These are phyloP conservation scores for Trematomus bernacchii DNA, from an alignment of 2,797 vertebrate genomes.

Conservation along the genomic window DNA sequence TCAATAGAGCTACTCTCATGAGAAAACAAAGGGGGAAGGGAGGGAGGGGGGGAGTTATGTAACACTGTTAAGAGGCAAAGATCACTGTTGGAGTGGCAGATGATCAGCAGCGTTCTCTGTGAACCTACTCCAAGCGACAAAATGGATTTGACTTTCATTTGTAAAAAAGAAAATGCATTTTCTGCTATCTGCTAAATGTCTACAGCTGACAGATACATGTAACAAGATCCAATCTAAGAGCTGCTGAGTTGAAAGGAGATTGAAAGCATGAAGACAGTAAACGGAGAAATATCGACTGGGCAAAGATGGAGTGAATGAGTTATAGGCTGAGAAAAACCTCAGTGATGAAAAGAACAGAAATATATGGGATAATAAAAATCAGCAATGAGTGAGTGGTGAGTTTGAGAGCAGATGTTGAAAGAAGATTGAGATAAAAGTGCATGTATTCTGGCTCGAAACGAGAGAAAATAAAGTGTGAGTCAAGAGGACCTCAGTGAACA, in stretches of 20 bases:
- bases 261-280: constrained; percentile 10
- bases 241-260: neutral
- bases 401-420: constrained; percentile 5
- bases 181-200: neutral
- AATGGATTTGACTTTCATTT: constrained; percentile 21
- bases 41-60: constrained; percentile 30
- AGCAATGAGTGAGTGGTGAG: neutral
- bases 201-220: neutral
- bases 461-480: neutral
- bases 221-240: neutral
- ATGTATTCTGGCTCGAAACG: neutral
- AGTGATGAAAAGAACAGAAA: neutral
- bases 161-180: neutral
- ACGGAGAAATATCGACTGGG: neutral
- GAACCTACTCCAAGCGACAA: constrained; percentile 31
- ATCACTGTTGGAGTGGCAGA: constrained; percentile 41
- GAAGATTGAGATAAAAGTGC: constrained; percentile 6
- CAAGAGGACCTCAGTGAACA: constrained; percentile 23
- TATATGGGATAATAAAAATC: neutral
- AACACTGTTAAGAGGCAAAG: constrained; percentile 49
- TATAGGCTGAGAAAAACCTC: neutral
- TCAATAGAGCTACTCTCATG: constrained; percentile 24
- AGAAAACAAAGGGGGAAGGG: constrained; percentile 12
- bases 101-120: constrained; percentile 22
- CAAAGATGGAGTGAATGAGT: constrained; percentile 1